These are phyloP conservation scores for Zelleria hepariella DNA, from an alignment of 2,888 invertebrate genomes.

Conservation along the genomic window DNA sequence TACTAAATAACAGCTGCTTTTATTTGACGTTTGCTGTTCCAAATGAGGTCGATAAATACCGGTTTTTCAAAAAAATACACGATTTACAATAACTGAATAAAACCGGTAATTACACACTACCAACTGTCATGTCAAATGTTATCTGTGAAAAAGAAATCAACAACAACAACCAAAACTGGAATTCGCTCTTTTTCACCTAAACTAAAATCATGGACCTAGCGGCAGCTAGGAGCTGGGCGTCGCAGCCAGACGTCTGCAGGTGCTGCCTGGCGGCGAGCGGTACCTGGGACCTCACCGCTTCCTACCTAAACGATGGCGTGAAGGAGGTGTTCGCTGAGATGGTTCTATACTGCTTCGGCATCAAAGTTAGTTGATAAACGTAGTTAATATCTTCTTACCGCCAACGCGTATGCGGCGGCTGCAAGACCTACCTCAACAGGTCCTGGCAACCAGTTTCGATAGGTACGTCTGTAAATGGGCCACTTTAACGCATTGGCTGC, in stretches of 20 bases:
- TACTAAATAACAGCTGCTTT: neutral
- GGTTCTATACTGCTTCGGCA: slow-evolving; percentile 16
- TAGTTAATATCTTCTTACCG: neutral
- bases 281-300: slow-evolving; percentile 13
- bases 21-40: neutral
- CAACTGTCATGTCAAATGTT: too few species aligned
- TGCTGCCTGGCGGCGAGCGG: slow-evolving; percentile 18
- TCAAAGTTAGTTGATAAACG: slow-evolving; percentile 16
- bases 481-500: neutral
- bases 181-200: neutral
- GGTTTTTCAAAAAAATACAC: too few species aligned
- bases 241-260: slow-evolving; percentile 18
- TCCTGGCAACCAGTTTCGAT: too few species aligned
- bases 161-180: too few species aligned
- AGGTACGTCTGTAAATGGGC: too few species aligned
- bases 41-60: neutral
- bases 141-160: too few species aligned
- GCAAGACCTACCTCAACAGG: neutral
- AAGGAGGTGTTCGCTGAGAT: slow-evolving; percentile 16
- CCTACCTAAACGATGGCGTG: slow-evolving; percentile 13
- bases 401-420: neutral
- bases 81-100: too few species aligned
- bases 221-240: slow-evolving; percentile 18
- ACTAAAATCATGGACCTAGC: neutral
- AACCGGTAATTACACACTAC: too few species aligned